These are phyloP conservation scores for Diacarnus erythraeanus DNA, from an alignment of 37 sponge, comb jelly and placozoan species.

Conservation along the genomic window DNA sequence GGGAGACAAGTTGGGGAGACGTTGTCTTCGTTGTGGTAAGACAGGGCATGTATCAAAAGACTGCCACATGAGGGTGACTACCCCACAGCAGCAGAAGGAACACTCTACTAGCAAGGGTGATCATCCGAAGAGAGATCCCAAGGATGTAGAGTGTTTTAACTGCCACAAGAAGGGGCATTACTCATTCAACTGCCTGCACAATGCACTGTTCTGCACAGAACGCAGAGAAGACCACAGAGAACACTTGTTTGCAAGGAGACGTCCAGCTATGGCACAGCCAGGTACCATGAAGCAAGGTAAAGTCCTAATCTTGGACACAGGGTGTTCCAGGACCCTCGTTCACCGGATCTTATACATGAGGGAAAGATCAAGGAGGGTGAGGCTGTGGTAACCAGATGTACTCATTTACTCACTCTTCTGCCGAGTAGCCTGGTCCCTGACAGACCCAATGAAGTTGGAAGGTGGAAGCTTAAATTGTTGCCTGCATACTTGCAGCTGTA, in stretches of 20 bases:
- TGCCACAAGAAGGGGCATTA: slow-evolving; percentile 6
- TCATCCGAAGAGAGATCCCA: not conserved
- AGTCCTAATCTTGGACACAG: not conserved
- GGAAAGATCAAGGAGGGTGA: not conserved
- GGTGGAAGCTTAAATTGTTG: too few species aligned
- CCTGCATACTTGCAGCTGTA: too few species aligned
- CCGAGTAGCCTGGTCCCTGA: too few species aligned
- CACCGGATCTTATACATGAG: not conserved
- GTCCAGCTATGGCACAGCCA: not conserved
- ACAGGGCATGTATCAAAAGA: not conserved
- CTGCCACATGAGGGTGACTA: not conserved
- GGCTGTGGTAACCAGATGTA: not conserved
- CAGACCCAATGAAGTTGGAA: too few species aligned
- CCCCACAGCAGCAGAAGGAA: not conserved
- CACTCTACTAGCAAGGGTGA: not conserved
- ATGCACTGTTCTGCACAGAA: not conserved
- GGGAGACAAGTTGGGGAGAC: not conserved
- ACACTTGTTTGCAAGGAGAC: not conserved
- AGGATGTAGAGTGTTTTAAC: slow-evolving; percentile 1
- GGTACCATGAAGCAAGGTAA: not conserved
- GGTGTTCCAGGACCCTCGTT: slow-evolving; percentile 3
- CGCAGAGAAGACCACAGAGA: not conserved
- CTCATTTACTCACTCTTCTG: too few species aligned
- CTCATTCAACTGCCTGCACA: not conserved
- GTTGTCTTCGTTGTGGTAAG: slow-evolving; percentile 1